Evolutionary conservation across 1,140 invertebrate genomes (phyloP).

Genomic region (Anthonomus grandis): DNA sequence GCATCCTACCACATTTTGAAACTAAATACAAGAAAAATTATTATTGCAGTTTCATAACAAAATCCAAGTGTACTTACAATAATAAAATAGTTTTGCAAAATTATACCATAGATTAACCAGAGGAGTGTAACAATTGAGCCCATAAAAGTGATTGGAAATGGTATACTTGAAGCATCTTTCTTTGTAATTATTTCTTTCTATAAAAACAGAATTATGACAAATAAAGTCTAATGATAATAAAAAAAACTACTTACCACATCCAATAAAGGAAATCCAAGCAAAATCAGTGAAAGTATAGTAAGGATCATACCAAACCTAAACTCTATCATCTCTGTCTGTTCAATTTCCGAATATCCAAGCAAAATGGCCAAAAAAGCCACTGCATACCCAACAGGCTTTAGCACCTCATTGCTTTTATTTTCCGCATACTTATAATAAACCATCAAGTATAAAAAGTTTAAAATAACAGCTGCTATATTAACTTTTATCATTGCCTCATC

Average conservation of each 20-base stretch:
- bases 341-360: constrained; percentile 60
- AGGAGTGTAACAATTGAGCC: constrained; percentile 70
- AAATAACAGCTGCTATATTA: constrained; percentile 65
- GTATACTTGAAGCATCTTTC: constrained; percentile 73
- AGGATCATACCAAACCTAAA: constrained; percentile 67
- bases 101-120: constrained; percentile 79
- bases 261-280: constrained; percentile 69
- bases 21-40: constrained; percentile 50
- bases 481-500: constrained; percentile 71
- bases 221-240: not conserved
- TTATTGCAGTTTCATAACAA: not conserved
- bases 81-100: constrained; percentile 72
- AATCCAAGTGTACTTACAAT: constrained; percentile 61
- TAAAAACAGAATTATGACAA: constrained; percentile 26
- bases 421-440: constrained; percentile 64
- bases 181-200: constrained; percentile 69
- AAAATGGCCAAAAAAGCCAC: constrained; percentile 56
- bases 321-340: constrained; percentile 62
- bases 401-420: constrained; percentile 54
- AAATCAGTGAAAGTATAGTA: constrained; percentile 62
- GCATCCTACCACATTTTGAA: constrained; percentile 68
- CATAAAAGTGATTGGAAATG: constrained; percentile 77
- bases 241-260: constrained; percentile 59
- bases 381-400: constrained; percentile 50
- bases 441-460: constrained; percentile 63